Conservation (phyloP, 2,113 vertebrate genomes). For the Oenanthe melanoleuca region DNA sequence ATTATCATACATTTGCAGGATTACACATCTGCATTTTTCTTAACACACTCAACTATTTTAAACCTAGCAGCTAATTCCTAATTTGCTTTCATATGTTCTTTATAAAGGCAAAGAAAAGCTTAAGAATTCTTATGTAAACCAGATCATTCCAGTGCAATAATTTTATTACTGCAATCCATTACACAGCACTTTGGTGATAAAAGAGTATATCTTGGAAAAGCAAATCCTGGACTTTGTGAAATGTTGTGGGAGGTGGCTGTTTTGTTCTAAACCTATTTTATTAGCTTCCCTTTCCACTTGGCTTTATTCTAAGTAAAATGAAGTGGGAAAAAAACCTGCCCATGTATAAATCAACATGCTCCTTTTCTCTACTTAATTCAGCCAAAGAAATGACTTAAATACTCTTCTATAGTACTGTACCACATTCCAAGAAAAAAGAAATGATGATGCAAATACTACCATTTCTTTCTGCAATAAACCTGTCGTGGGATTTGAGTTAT, state of each 20-base stretch:
- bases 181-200: constrained; percentile 34
- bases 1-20: constrained; percentile 60
- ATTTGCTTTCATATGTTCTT: constrained; percentile 48
- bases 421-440: not conserved
- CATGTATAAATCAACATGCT: constrained; percentile 2
- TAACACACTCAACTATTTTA: constrained; percentile 52
- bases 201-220: not conserved
- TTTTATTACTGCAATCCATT: constrained; percentile 41
- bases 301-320: constrained; percentile 36
- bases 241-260: not conserved
- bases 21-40: constrained; percentile 66
- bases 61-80: constrained; percentile 41
- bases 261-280: constrained; percentile 26
- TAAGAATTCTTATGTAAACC: constrained; percentile 49
- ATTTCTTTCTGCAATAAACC: constrained; percentile 38
- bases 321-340: not conserved
- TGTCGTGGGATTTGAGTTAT: constrained; percentile 29
- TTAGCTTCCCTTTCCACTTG: constrained; percentile 15
- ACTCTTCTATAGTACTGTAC: not conserved
- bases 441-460: constrained; percentile 8
- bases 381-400: constrained; percentile 2
- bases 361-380: not conserved
- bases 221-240: not conserved
- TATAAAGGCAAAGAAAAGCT: constrained; percentile 48
- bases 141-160: constrained; percentile 48